Evolutionary conservation across 2,888 invertebrate genomes (phyloP).

Genomic region (Melipona beecheii): DNA sequence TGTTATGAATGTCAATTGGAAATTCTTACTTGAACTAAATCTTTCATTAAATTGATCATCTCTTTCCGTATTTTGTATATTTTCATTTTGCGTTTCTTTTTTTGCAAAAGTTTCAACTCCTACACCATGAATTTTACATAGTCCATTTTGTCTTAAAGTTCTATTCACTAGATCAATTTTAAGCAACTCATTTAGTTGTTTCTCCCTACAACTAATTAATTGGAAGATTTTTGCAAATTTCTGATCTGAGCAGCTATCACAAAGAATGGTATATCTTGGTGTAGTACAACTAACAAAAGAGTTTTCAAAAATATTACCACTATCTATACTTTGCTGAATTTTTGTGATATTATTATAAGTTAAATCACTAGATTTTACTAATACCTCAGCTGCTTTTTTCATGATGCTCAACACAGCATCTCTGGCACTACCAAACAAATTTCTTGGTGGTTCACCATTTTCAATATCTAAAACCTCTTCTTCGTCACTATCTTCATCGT

Average conservation of each 20-base stretch:
- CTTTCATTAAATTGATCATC: background rate
- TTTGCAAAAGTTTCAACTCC: conserved; percentile 25
- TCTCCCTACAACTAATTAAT: conserved; percentile 89
- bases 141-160: conserved; percentile 86
- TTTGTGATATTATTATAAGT: conserved; percentile 87
- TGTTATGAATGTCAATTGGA: conserved; percentile 85
- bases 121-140: conserved; percentile 59
- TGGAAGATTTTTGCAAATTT: conserved; percentile 90
- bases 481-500: conserved; percentile 84
- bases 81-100: background rate
- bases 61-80: conserved; percentile 4
- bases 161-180: conserved; percentile 87
- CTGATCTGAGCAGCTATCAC: conserved; percentile 90
- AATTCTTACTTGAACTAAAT: conserved; percentile 28
- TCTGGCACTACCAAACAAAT: conserved; percentile 93
- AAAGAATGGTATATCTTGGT: conserved; percentile 89
- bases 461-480: conserved; percentile 87
- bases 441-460: conserved; percentile 87
- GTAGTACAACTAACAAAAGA: conserved; percentile 86
- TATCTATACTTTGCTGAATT: conserved; percentile 74
- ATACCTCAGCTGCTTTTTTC: conserved; percentile 94
- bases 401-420: conserved; percentile 97
- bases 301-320: conserved; percentile 67
- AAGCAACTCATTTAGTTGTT: conserved; percentile 87
- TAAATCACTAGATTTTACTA: conserved; percentile 88